Conservation (phyloP, 2,888 invertebrate species). For the Epirrhoe alternata region DNA sequence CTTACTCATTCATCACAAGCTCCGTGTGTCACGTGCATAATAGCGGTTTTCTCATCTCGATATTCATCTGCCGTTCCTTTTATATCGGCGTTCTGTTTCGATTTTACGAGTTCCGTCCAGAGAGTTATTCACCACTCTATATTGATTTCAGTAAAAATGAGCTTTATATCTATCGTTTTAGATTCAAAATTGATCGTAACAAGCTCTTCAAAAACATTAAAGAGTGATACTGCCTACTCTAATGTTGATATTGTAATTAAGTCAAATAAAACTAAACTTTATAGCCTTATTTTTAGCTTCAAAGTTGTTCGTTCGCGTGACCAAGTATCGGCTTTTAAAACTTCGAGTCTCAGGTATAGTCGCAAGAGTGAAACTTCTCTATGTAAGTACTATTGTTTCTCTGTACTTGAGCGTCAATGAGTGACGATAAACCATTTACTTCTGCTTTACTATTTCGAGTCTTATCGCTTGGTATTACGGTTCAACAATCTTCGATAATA, state of each 20-base stretch:
- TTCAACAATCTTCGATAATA: constrained; percentile 32
- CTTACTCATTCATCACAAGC: constrained; percentile 39
- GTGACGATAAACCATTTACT: constrained; percentile 55
- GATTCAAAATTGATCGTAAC: not conserved
- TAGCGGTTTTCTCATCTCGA: constrained; percentile 76
- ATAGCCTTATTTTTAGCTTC: not conserved
- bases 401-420: constrained; percentile 65
- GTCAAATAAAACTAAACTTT: not conserved
- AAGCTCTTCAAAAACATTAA: not conserved
- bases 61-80: constrained; percentile 77
- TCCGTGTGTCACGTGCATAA: constrained; percentile 63
- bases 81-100: constrained; percentile 75
- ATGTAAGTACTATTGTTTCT: constrained; percentile 7
- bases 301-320: not conserved
- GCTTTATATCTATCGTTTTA: constrained; percentile 1
- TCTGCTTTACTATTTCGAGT: constrained; percentile 49
- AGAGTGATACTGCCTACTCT: not conserved
- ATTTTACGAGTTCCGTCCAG: constrained; percentile 75
- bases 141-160: constrained; percentile 5
- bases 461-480: constrained; percentile 46
- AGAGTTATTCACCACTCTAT: constrained; percentile 33
- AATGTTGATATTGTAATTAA: not conserved
- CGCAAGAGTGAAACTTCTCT: constrained; percentile 19
- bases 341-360: not conserved
- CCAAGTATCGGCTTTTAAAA: not conserved